These are phyloP conservation scores for Gavia stellata DNA, from an alignment of 2,113 vertebrate genomes.

Conservation along the genomic window DNA sequence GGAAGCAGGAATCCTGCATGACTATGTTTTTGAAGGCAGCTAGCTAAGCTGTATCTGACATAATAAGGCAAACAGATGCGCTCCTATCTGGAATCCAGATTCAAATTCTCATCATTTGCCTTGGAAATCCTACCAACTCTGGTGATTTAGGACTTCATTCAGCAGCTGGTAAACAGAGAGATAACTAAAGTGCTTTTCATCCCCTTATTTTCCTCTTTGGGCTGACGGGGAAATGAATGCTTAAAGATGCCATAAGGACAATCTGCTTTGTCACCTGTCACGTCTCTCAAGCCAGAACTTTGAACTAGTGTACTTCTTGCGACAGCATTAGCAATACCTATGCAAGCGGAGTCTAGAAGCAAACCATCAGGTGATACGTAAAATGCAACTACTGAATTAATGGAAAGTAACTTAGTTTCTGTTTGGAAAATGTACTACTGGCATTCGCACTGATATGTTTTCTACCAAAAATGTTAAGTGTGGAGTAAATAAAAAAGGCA, in stretches of 20 bases:
- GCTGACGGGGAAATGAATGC: neutral
- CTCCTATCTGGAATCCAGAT: neutral
- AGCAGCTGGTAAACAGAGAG: neutral
- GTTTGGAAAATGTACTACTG: neutral
- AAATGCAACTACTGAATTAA: neutral
- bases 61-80: neutral
- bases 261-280: neutral
- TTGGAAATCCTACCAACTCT: neutral
- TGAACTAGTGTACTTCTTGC: neutral
- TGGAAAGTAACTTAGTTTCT: neutral
- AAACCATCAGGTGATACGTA: neutral
- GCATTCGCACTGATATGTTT: neutral
- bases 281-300: neutral
- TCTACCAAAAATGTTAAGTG: neutral
- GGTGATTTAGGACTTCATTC: neutral
- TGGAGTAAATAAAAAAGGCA: neutral
- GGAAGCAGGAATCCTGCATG: neutral
- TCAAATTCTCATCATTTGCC: neutral
- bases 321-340: neutral
- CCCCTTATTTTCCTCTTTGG: neutral
- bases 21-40: neutral
- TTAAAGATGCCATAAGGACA: neutral
- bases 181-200: neutral
- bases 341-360: neutral
- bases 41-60: neutral